phyloP scores from a whole-genome alignment of 2,888 invertebrate genomes.

The Fragum fragum region DNA sequence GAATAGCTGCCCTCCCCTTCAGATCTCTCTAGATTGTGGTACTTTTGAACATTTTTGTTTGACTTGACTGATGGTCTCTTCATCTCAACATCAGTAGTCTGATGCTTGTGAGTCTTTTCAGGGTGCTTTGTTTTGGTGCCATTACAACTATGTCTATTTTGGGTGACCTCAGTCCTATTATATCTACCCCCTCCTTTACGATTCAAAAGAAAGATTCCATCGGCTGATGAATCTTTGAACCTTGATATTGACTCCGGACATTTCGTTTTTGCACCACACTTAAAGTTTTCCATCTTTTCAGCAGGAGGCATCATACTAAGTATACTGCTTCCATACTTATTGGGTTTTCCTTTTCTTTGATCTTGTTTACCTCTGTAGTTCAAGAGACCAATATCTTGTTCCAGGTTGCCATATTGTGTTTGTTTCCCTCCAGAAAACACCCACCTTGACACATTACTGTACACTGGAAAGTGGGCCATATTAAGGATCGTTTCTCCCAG shows the following conservation, averaged over 20 bases:
- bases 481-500: not conserved
- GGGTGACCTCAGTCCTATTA: not conserved
- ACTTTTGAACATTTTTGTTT: constrained; percentile 49
- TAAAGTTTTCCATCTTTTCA: constrained; percentile 15
- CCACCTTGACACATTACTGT: constrained; percentile 67
- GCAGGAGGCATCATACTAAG: constrained; percentile 16
- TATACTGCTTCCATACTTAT: constrained; percentile 17
- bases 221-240: constrained; percentile 14
- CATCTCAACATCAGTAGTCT: not conserved
- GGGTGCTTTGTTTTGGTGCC: not conserved
- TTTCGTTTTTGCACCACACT: not conserved
- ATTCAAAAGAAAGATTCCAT: constrained; percentile 20
- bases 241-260: not conserved
- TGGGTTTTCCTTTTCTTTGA: not conserved
- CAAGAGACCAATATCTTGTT: constrained; percentile 5
- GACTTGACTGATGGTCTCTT: constrained; percentile 46
- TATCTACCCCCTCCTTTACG: not conserved
- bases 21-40: constrained; percentile 19
- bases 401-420: constrained; percentile 14
- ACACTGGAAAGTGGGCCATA: constrained; percentile 61
- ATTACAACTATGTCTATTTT: not conserved
- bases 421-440: constrained; percentile 59
- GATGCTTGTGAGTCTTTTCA: not conserved
- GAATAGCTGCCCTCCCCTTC: constrained; percentile 1
- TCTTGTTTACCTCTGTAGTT: not conserved